Percentiles rank a stretch among this genome's conserved stretches.
Conservation (phyloP, 92 coral and sea anemone genomes). For the Zoanthus sociatus region DNA sequence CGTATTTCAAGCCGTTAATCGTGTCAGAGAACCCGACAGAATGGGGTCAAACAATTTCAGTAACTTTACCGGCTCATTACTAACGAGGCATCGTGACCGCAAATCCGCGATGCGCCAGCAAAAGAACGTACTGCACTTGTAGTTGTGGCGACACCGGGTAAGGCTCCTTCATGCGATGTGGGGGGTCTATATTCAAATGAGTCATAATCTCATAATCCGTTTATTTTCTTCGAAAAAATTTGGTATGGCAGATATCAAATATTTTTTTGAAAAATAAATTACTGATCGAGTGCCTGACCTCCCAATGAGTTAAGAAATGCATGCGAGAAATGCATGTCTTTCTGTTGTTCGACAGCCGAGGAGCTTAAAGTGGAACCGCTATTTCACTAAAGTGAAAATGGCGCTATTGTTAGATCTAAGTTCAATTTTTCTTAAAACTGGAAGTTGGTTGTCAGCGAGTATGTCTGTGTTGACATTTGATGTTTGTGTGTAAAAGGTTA, state of each 20-base stretch:
- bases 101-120: neutral
- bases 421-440: too few relatives aligned
- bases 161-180: constrained; percentile 9
- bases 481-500: too few relatives aligned
- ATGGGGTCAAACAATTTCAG: neutral
- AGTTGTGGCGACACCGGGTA: neutral
- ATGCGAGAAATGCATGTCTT: too few relatives aligned
- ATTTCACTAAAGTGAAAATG: too few relatives aligned
- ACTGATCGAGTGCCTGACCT: neutral
- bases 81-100: neutral
- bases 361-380: too few relatives aligned
- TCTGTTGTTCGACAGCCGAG: too few relatives aligned
- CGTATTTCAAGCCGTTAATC: neutral
- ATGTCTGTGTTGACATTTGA: too few relatives aligned
- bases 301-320: neutral
- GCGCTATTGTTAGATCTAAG: too few relatives aligned
- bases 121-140: neutral
- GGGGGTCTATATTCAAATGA: constrained; percentile 24
- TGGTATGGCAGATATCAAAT: constrained; percentile 27
- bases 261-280: neutral
- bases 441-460: too few relatives aligned
- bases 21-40: neutral
- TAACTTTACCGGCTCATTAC: neutral
- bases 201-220: constrained; percentile 40
- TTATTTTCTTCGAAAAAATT: neutral